Evolutionary conservation across 2,888 invertebrate species (phyloP).

Genomic region (Pimpla rufipes): DNA sequence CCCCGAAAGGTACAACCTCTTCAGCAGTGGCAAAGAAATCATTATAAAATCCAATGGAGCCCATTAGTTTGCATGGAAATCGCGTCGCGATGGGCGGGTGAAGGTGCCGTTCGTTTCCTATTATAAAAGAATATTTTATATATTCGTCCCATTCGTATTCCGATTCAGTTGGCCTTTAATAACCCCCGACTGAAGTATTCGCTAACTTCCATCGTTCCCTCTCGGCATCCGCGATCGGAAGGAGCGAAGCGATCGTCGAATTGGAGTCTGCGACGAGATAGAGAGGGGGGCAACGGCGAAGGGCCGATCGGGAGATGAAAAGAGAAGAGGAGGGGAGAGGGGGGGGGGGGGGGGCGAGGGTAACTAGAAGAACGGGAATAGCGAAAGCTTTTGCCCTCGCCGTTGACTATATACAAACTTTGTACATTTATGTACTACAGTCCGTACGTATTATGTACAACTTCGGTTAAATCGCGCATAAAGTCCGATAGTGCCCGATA

Average conservation of each 20-base stretch:
- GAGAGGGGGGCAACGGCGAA: not conserved
- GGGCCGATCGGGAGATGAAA: no score
- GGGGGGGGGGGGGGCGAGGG: not conserved
- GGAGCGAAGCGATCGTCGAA: constrained; percentile 38
- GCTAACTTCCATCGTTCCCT: constrained; percentile 30
- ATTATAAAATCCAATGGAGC: constrained; percentile 20
- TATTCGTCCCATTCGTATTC: constrained; percentile 37
- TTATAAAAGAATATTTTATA: constrained; percentile 49
- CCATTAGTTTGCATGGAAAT: constrained; percentile 14
- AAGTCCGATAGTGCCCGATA: constrained; percentile 31
- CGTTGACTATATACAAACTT: constrained; percentile 8
- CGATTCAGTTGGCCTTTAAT: constrained; percentile 32
- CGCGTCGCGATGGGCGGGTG: not conserved
- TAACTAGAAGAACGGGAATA: constrained; percentile 45
- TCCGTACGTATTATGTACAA: not conserved
- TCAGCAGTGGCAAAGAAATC: not conserved
- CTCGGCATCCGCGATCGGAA: not conserved
- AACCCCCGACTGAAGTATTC: constrained; percentile 39
- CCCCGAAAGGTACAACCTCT: not conserved
- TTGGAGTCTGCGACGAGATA: constrained; percentile 32
- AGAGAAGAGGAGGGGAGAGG: no score
- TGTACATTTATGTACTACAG: constrained; percentile 12
- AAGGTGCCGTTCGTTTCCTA: not conserved
- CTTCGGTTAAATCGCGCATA: constrained; percentile 42
- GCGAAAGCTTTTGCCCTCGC: constrained; percentile 21